Evolutionary conservation across 1,140 invertebrate genomes (phyloP), one percentile per base, ranked within the genome.

Genomic region (Plectrocnemia conspersa): DNA sequence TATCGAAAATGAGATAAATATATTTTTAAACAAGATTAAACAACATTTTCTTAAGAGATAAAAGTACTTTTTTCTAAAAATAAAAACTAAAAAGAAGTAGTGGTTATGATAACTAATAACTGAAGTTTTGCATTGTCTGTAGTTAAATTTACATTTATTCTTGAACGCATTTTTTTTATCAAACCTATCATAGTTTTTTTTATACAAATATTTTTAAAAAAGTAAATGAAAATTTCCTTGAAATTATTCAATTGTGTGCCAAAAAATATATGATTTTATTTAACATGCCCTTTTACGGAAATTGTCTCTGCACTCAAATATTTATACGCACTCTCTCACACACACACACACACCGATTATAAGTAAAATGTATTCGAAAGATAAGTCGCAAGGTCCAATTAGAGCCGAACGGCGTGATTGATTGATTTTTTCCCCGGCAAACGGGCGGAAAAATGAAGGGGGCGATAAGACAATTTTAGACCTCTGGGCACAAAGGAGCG

Each of bases 381-480:
- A 2, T 15, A 33, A 6, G 6, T 13, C n/a, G 16, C 32, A 13
- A 33, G n/a, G 3, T 13, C 32, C n/a, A 29, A 29, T 7, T 7
- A 6, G 27, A 33, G n/a, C 16, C 16, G 32, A 13, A 33, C 9
- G 32, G 32, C 6, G 27, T 38, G 35, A 16, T 16, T 6, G 18
- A 16, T 38, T 7, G 6, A 38, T 38, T 38, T 38, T 38, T 38
- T 38, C 35, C n/a, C n/a, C 18, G 35, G 13, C 15, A 38, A 38
- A 38, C 35, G 25, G 19, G 10, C 6, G 38, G 19, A 52, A 41
- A 52, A 27, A 40, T n/a, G n/a, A 6, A 16, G 22, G 9, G 18
- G 22, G 22, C 16, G 22, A 22, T 24, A 44, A 22, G 41, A n/a
- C 22, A 44, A 44, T 22, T 22, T 44, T 10, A 44, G 35, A 38